Conservation (phyloP, 2,797 vertebrate genomes). For the Cyclura pinguis region DNA sequence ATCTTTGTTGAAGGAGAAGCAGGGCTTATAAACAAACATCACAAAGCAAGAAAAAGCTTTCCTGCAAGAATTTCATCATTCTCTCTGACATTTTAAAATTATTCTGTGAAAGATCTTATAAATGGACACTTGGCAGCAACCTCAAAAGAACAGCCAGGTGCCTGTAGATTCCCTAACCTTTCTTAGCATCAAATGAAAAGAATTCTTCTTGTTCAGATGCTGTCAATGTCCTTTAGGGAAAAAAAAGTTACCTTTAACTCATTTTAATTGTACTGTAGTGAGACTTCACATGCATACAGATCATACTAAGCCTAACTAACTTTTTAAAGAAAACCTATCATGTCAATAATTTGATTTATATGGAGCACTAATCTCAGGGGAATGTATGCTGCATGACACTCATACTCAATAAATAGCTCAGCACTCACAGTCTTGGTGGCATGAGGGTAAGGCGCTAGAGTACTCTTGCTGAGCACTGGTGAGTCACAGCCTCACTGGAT, state of each 20-base stretch:
- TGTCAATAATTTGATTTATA: neutral
- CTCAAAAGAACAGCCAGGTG: neutral
- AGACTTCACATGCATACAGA: neutral
- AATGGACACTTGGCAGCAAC: constrained; percentile 6
- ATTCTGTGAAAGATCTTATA: constrained; percentile 37
- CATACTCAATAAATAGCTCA: neutral
- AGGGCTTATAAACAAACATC: neutral
- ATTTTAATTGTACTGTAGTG: neutral
- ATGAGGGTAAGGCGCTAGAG: neutral
- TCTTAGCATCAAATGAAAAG: neutral
- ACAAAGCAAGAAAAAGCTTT: constrained; percentile 36
- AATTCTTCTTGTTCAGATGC: neutral
- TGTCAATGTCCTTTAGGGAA: neutral
- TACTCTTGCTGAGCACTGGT: neutral
- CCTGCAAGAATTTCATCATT: constrained; percentile 58
- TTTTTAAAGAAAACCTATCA: neutral
- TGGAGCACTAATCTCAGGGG: neutral
- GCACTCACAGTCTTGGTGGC: no score
- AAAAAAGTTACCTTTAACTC: neutral
- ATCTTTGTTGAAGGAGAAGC: constrained; percentile 24
- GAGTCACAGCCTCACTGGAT: neutral
- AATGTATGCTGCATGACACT: neutral
- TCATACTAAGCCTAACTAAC: neutral
- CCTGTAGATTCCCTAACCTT: neutral
- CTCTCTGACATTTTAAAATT: constrained; percentile 51